Evolutionary conservation across 2,797 vertebrate genomes (phyloP).

Genomic region (Tachyglossus aculeatus): DNA sequence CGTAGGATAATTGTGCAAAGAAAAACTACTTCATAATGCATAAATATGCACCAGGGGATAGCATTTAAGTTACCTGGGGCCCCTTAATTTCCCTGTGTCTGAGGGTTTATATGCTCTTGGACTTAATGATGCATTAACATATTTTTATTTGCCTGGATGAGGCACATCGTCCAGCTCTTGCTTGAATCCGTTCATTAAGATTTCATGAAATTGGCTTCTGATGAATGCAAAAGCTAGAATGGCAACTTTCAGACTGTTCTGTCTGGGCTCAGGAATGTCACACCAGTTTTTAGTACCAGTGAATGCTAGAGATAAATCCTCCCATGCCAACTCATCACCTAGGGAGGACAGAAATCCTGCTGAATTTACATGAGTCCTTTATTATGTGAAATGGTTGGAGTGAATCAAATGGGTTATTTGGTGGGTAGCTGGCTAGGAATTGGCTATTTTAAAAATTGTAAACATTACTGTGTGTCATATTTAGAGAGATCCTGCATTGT

Average conservation of each 20-base stretch:
- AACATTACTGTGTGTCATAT: conserved; percentile 39
- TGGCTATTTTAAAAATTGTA: conserved; percentile 50
- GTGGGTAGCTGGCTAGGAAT: conserved; percentile 50
- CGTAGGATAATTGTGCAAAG: neutral
- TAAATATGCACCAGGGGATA: neutral
- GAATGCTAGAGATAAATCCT: conserved; percentile 70
- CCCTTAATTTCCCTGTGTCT: conserved; percentile 33
- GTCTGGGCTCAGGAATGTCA: conserved; percentile 54
- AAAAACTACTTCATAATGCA: neutral
- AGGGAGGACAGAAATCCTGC: conserved; percentile 54
- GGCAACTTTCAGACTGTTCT: conserved; percentile 59
- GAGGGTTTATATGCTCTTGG: conserved; percentile 32
- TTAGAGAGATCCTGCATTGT: conserved; percentile 27
- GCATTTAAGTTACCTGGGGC: conserved; percentile 31
- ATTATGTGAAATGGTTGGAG: conserved; percentile 46
- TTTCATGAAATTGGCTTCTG: conserved; percentile 61
- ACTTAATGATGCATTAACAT: conserved; percentile 43
- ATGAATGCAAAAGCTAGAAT: conserved; percentile 59
- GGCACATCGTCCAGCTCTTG: conserved; percentile 23
- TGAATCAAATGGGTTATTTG: conserved; percentile 64
- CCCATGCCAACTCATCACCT: conserved; percentile 58
- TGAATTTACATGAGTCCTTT: conserved; percentile 59
- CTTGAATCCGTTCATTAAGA: conserved; percentile 55
- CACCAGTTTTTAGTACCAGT: conserved; percentile 58
- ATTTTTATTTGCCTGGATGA: conserved; percentile 48